Evolutionary conservation across 2,888 invertebrate species (phyloP).

Genomic region (Proisotoma minuta): DNA sequence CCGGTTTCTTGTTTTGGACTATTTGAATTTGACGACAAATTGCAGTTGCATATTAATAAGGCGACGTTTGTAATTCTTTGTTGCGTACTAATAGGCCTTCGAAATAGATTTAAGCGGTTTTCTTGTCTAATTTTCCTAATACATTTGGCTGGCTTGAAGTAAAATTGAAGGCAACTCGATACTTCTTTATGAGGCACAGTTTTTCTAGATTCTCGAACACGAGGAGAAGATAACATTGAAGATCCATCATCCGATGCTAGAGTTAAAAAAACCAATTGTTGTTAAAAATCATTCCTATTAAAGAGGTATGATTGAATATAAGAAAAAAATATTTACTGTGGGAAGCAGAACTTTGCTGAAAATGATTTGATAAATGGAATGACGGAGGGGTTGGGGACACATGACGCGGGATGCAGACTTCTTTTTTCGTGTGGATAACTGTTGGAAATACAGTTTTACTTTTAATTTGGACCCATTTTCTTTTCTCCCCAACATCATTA

Average conservation of each 20-base stretch:
- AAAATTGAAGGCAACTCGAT: slow-evolving; percentile 38
- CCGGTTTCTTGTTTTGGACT: no score
- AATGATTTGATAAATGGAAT: slow-evolving; percentile 59
- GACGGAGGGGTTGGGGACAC: slow-evolving; percentile 52
- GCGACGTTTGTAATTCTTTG: no score
- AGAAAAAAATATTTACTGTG: no score
- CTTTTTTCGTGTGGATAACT: slow-evolving; percentile 34
- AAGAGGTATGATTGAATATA: background rate
- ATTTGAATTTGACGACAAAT: no score
- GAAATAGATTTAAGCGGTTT: no score
- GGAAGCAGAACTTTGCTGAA: slow-evolving; percentile 62
- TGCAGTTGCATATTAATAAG: no score
- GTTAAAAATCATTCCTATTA: slow-evolving; percentile 3
- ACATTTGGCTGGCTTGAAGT: slow-evolving; percentile 41
- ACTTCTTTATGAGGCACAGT: slow-evolving; percentile 39
- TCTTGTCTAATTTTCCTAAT: slow-evolving; percentile 27
- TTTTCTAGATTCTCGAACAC: slow-evolving; percentile 72
- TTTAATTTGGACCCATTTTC: slow-evolving; percentile 83
- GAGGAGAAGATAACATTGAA: slow-evolving; percentile 82
- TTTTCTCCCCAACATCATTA: slow-evolving; percentile 66
- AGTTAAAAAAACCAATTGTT: slow-evolving; percentile 40
- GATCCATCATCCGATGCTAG: slow-evolving; percentile 83
- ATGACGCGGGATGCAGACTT: slow-evolving; percentile 42
- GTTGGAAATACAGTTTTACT: slow-evolving; percentile 78
- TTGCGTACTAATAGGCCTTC: no score